These are phyloP conservation scores for Drosophila ananassae DNA, from an alignment of 1,140 invertebrate genomes.

Conservation along the genomic window DNA sequence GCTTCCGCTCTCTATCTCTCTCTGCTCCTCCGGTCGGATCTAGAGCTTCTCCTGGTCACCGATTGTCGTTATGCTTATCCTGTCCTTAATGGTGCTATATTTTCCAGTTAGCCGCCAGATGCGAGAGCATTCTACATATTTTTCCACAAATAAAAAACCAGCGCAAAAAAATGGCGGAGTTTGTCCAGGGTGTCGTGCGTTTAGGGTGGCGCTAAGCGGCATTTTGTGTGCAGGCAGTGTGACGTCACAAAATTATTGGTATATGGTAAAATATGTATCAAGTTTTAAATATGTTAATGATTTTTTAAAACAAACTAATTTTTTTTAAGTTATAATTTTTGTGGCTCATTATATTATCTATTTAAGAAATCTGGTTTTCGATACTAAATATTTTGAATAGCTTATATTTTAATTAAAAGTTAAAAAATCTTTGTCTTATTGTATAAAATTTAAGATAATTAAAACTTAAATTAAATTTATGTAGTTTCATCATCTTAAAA, in stretches of 20 bases:
- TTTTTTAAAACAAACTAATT: no score
- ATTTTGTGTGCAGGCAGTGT: slow-evolving; percentile 1
- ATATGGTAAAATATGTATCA: not conserved
- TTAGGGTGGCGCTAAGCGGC: slow-evolving; percentile 6
- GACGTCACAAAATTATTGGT: slow-evolving; percentile 15
- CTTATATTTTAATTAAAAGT: no score
- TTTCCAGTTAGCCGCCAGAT: slow-evolving; percentile 27
- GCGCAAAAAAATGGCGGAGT: slow-evolving; percentile 74
- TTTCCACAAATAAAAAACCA: slow-evolving; percentile 49
- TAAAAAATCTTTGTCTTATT: no score
- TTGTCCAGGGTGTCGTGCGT: slow-evolving; percentile 13
- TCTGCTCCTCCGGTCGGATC: not conserved
- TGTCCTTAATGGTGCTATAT: slow-evolving; percentile 23
- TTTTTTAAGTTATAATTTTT: no score
- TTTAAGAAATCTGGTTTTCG: no score
- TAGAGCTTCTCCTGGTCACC: slow-evolving; percentile 19
- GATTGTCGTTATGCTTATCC: slow-evolving; percentile 18
- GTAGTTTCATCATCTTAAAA: not conserved
- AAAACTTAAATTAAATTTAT: not conserved
- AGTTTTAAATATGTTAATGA: no score
- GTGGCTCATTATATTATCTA: no score
- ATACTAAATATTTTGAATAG: no score
- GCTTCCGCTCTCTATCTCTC: slow-evolving; percentile 3
- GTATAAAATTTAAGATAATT: not conserved
- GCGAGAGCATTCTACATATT: slow-evolving; percentile 52